phyloP scores from a whole-genome alignment of 2,113 vertebrate genomes.

The Symphodus melops region DNA sequence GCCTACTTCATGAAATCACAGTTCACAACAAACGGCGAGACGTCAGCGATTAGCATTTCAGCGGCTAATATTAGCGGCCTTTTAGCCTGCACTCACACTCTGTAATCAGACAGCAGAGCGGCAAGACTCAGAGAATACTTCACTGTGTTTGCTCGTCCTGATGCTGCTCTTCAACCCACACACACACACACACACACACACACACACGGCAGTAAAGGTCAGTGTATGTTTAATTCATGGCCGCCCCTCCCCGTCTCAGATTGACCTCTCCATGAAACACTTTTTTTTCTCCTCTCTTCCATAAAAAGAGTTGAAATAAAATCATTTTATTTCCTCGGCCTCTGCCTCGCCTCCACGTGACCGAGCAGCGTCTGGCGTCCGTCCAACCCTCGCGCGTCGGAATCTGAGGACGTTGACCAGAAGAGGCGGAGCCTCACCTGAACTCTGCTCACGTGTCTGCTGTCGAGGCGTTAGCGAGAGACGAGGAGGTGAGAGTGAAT shows the following conservation, averaged over 20 bases:
- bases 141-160: constrained; percentile 59
- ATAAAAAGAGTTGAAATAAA: not conserved
- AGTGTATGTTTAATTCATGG: constrained; percentile 68
- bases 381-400: not conserved
- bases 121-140: constrained; percentile 35
- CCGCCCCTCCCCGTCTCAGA: constrained; percentile 31
- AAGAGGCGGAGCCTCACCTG: too few species aligned
- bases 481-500: not conserved
- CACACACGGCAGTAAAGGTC: constrained; percentile 60
- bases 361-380: not conserved
- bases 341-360: not conserved
- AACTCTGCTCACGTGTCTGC: not conserved
- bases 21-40: not conserved
- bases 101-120: constrained; percentile 8
- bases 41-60: not conserved
- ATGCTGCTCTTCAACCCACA: constrained; percentile 23
- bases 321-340: not conserved
- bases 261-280: constrained; percentile 6
- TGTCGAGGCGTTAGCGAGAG: not conserved
- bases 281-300: not conserved
- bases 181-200: constrained; percentile 10
- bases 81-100: not conserved
- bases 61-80: not conserved
- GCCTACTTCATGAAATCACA: not conserved
- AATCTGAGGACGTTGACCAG: too few species aligned